phyloP scores from a whole-genome alignment of 2,888 invertebrate genomes.

The Lasioglossum vierecki region DNA sequence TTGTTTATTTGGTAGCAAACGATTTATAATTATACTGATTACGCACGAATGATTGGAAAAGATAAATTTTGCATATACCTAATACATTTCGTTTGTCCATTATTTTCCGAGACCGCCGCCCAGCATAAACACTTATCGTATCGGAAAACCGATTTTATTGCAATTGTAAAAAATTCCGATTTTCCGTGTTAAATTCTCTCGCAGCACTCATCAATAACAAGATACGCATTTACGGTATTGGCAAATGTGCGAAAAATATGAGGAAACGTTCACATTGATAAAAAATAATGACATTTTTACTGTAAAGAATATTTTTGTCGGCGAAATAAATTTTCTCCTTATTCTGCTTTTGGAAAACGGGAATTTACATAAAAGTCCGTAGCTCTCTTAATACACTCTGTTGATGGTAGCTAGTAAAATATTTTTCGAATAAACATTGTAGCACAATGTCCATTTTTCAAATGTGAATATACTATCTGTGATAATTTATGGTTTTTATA shows the following conservation, averaged over 20 bases:
- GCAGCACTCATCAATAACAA: not conserved
- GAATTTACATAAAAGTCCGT: not conserved
- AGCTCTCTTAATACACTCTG: not conserved
- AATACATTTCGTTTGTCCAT: not conserved
- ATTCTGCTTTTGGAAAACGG: not conserved
- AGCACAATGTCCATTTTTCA: not conserved
- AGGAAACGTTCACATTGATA: not conserved
- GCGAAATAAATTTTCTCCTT: not conserved
- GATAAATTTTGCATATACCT: not conserved
- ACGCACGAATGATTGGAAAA: not conserved
- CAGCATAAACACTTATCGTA: not conserved
- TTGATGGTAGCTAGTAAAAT: not conserved
- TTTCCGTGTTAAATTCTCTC: not conserved
- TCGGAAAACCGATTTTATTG: not conserved
- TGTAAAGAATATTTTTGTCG: not conserved
- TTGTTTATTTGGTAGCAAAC: not conserved
- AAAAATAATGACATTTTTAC: not conserved
- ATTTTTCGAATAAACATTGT: not conserved
- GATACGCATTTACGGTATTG: not conserved
- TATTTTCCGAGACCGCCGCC: not conserved
- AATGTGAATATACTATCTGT: not conserved
- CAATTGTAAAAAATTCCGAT: conserved; percentile 4
- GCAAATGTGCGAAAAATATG: not conserved
- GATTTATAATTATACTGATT: not conserved
- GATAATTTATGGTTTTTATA: not conserved